A percentile compares a stretch with the other conserved stretches of the same genome.
These are phyloP conservation scores for Lapara coniferarum DNA, from an alignment of 2,888 invertebrate genomes.

Conservation along the genomic window DNA sequence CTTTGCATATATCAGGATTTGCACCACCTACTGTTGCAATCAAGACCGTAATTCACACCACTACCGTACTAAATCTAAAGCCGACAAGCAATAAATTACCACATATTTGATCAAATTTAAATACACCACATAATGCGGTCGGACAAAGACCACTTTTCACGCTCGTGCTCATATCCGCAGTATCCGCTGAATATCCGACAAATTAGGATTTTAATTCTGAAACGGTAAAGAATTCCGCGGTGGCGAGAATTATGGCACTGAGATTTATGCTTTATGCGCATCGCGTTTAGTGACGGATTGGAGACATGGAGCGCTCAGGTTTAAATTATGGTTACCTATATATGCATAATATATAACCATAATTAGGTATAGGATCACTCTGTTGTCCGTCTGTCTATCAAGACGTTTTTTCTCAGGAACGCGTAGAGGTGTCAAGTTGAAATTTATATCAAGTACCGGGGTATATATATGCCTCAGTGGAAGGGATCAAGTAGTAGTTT, in stretches of 20 bases:
- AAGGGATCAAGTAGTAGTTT: too few relatives aligned
- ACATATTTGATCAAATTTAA: constrained; percentile 25
- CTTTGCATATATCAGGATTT: constrained; percentile 30
- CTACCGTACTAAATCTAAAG: constrained; percentile 21
- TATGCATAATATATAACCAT: too few relatives aligned
- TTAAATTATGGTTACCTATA: not conserved
- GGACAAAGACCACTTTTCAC: constrained; percentile 15
- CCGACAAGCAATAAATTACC: constrained; percentile 22
- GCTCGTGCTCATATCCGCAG: constrained; percentile 19
- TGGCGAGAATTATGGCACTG: constrained; percentile 54
- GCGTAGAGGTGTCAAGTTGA: too few relatives aligned
- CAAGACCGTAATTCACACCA: constrained; percentile 23
- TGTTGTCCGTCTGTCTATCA: too few relatives aligned
- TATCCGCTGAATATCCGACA: constrained; percentile 37
- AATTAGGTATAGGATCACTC: too few relatives aligned
- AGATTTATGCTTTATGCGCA: constrained; percentile 50
- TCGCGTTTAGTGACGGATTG: not conserved
- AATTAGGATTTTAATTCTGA: constrained; percentile 61
- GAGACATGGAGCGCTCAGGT: not conserved
- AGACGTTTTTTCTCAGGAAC: too few relatives aligned
- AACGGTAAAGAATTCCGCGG: constrained; percentile 63
- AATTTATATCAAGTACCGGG: too few relatives aligned
- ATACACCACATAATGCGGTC: constrained; percentile 15
- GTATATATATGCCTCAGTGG: too few relatives aligned
- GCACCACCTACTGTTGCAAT: constrained; percentile 32